phyloP scores from a whole-genome alignment of 2,888 invertebrate genomes.

The Cantharis rustica region DNA sequence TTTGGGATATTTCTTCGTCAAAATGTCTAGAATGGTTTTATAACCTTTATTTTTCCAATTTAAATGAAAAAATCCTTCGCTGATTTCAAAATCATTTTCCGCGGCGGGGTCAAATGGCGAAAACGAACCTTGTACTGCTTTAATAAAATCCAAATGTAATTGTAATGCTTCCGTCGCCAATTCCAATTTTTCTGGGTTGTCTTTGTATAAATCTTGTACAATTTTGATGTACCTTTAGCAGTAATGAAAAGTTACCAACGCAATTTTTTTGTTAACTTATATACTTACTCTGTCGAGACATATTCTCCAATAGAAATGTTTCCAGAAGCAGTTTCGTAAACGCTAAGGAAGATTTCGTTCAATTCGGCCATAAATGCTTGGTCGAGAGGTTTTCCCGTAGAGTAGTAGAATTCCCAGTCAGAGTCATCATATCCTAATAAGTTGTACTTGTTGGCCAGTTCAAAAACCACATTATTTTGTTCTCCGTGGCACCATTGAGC shows the following conservation, averaged over 20 bases:
- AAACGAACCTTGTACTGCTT: constrained; percentile 58
- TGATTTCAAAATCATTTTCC: constrained; percentile 63
- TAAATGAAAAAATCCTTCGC: constrained; percentile 40
- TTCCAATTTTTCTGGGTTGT: background rate
- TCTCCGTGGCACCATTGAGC: constrained; percentile 51
- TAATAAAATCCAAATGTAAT: background rate
- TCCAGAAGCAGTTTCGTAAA: constrained; percentile 37
- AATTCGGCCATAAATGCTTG: constrained; percentile 41
- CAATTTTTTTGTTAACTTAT: background rate
- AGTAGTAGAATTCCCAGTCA: constrained; percentile 40
- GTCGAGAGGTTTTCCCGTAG: constrained; percentile 42
- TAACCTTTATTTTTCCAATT: constrained; percentile 77
- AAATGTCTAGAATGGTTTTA: constrained; percentile 66
- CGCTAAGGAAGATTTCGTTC: constrained; percentile 37
- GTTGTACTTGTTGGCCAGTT: constrained; percentile 45
- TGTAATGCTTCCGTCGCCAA: background rate
- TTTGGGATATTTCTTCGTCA: constrained; percentile 57
- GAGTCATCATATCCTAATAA: constrained; percentile 35
- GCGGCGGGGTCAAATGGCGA: constrained; percentile 71
- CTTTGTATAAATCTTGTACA: background rate
- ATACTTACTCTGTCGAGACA: constrained; percentile 44
- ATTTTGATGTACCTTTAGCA: background rate
- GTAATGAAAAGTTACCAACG: background rate
- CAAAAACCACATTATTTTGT: constrained; percentile 45
- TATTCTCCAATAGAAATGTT: constrained; percentile 45